Evolutionary conservation across 2,113 vertebrate genomes (phyloP), one percentile per base, ranked within the genome.

Genomic region (Corydoras sp.): DNA sequence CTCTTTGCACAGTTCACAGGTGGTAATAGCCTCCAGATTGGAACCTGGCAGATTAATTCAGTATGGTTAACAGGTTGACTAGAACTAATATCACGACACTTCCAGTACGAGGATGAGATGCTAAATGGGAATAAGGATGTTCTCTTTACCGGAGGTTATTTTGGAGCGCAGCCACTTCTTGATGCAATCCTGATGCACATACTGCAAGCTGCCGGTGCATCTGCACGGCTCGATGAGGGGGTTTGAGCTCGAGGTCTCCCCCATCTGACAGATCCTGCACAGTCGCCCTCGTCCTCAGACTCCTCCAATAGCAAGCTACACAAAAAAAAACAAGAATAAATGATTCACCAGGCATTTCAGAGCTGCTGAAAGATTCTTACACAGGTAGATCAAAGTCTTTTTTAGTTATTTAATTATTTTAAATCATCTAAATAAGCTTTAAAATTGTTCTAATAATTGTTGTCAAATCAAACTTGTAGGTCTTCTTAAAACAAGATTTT

Each of bases 101-200:
- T 24, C 18, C 18, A 24, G 18, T 24, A 24, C 18, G 2, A 24
- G 18, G 18, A 24, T 24, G 18, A 24, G 18, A 24, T 24, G 18
- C 18, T 24, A 24, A 24, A 24, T 24, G 18, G 18, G 2, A 24
- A 24, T 1, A 24, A 24, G 18, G 18, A 24, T 24, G 18, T 24
- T 24, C 2, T 24, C 18, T 24, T 88, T 89, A 99, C 97, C 97
- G 54, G 96, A 98, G 85, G 92, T 92, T 77, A 99, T 97, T 87
- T 99, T 99, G 53, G 96, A 95, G 71, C 89, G 91, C 18, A 99
- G 88, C 97, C 97, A 99, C 76, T 96, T 95, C 82, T 98, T 98
- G 90, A 99, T 98, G 83, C 96, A 99, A 14, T 98, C 97, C 86
- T 98, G 95, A 80, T 99, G 97, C 77, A 99, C 96, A 68, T 92